phyloP scores from a whole-genome alignment of 2,113 vertebrate species.

The Lophura nycthemera region DNA sequence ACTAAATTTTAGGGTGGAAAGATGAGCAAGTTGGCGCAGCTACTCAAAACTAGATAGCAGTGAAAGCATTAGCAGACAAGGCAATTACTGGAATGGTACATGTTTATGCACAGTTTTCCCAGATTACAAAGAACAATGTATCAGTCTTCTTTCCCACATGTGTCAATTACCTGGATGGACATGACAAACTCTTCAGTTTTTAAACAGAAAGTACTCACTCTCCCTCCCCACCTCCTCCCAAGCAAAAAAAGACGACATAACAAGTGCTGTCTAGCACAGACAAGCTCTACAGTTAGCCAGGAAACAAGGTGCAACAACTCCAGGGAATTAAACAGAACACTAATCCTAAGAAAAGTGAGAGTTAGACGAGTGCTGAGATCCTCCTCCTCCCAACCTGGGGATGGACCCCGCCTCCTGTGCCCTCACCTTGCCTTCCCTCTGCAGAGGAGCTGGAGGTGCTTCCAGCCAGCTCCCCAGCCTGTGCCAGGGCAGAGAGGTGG shows the following conservation, averaged over 20 bases:
- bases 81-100: accelerated
- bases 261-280: constrained; percentile 56
- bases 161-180: neutral
- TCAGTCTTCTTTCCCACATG: neutral
- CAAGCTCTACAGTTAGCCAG: constrained; percentile 39
- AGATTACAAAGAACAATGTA: neutral
- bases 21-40: neutral
- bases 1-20: neutral
- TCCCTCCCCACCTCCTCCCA: neutral
- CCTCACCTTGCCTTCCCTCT: accelerated
- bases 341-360: neutral
- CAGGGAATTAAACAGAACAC: neutral
- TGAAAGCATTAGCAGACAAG: neutral
- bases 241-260: constrained; percentile 19
- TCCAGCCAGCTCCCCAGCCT: neutral
- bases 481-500: neutral
- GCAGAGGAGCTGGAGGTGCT: accelerated
- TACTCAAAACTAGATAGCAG: neutral
- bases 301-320: neutral
- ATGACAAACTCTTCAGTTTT: constrained; percentile 45
- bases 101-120: neutral
- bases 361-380: neutral
- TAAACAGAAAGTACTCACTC: constrained; percentile 53
- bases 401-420: neutral
- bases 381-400: neutral